A percentile compares a stretch with the other conserved stretches of the same genome.
phyloP scores from a whole-genome alignment of 2,888 invertebrate species.

The Scrobipalpa costella region DNA sequence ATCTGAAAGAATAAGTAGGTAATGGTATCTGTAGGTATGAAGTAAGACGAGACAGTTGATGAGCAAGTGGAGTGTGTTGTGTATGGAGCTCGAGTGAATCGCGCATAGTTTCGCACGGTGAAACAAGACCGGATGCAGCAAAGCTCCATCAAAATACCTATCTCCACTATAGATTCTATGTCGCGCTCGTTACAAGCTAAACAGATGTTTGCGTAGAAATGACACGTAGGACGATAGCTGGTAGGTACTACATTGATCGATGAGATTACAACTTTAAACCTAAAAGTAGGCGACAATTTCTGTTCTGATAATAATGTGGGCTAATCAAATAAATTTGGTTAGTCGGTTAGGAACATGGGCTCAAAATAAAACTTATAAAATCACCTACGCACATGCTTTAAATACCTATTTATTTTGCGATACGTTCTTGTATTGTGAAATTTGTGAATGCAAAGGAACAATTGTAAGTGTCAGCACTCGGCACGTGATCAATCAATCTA shows the following conservation, averaged over 20 bases:
- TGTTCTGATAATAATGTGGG: no score
- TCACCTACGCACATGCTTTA: no score
- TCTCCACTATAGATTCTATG: background rate
- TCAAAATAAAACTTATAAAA: no score
- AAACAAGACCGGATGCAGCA: constrained; percentile 56
- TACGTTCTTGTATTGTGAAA: no score
- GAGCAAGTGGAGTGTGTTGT: constrained; percentile 16
- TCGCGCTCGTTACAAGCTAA: background rate
- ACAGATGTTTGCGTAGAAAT: background rate
- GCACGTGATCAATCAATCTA: background rate
- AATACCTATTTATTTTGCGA: no score
- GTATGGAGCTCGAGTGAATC: constrained; percentile 37
- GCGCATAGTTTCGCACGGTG: constrained; percentile 70
- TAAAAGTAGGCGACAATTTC: background rate
- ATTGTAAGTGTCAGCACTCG: no score
- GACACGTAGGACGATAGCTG: background rate
- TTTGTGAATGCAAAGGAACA: no score
- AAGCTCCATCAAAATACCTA: constrained; percentile 36
- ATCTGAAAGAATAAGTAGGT: background rate
- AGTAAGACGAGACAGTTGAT: constrained; percentile 15
- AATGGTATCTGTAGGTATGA: background rate
- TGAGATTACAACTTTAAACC: background rate
- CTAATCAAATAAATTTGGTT: no score
- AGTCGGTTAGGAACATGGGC: no score
- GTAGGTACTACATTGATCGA: background rate